A percentile compares a stretch with the other conserved stretches of the same genome.
phyloP scores from a whole-genome alignment of 2,888 invertebrate species.

The Amiota communis region DNA sequence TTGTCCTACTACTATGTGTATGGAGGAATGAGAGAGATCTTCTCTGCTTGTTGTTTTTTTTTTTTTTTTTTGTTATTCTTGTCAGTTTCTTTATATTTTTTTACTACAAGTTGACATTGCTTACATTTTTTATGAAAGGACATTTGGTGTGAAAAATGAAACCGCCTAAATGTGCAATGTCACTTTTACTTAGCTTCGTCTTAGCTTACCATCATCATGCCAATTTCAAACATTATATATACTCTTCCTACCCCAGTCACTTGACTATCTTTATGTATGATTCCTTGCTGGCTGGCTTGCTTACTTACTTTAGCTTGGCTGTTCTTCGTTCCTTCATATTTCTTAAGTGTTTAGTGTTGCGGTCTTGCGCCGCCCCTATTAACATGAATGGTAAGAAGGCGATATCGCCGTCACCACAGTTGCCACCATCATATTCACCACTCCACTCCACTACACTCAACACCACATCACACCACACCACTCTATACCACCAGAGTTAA shows the following conservation, averaged over 20 bases:
- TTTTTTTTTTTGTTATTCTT: background rate
- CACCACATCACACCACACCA: too few relatives aligned
- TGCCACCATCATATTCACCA: too few relatives aligned
- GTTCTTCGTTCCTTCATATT: background rate
- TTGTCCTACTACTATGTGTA: too few relatives aligned
- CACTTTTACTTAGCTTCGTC: background rate
- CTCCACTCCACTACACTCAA: too few relatives aligned
- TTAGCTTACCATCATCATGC: too few relatives aligned
- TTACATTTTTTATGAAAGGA: conserved; percentile 44
- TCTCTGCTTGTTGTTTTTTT: background rate
- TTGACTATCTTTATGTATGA: too few relatives aligned
- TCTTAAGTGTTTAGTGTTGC: too few relatives aligned
- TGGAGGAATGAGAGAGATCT: too few relatives aligned
- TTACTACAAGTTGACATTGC: conserved; percentile 22
- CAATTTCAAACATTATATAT: too few relatives aligned
- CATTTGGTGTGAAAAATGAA: conserved; percentile 55
- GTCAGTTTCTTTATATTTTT: background rate
- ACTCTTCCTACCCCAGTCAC: too few relatives aligned
- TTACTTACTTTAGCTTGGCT: background rate
- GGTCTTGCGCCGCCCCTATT: background rate
- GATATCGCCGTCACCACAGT: background rate
- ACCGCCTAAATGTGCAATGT: conserved; percentile 47
- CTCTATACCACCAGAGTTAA: background rate
- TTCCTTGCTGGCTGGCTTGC: background rate
- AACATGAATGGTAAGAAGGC: background rate